Percentiles rank a stretch among this genome's conserved stretches.
Conservation (phyloP, 2,888 invertebrate species). For the Orthosia cruda region DNA sequence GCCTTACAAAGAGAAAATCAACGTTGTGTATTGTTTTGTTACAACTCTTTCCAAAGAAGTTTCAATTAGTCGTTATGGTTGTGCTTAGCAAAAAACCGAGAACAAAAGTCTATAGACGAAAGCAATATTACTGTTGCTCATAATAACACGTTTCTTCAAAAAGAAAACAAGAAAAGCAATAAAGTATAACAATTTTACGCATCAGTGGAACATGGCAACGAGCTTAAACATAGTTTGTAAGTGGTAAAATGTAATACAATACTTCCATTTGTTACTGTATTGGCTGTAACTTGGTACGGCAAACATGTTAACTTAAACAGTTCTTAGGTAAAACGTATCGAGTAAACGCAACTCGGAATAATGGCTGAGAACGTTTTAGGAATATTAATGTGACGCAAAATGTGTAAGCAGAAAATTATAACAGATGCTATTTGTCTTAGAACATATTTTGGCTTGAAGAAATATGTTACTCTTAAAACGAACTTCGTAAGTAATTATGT, state of each 20-base stretch:
- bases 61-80: conserved; percentile 11
- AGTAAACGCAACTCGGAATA: conserved; percentile 80
- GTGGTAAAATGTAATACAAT: conserved; percentile 83
- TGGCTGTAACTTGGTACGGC: conserved; percentile 78
- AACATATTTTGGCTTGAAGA: conserved; percentile 44
- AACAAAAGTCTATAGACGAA: conserved; percentile 48
- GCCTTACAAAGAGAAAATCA: conserved; percentile 12
- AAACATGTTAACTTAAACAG: conserved; percentile 77
- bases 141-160: conserved; percentile 68
- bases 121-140: conserved; percentile 61
- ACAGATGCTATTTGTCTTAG: conserved; percentile 70
- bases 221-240: conserved; percentile 76
- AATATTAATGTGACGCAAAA: conserved; percentile 81
- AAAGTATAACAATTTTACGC: conserved; percentile 77
- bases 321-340: conserved; percentile 71
- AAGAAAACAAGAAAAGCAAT: conserved; percentile 70
- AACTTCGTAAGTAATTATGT: conserved; percentile 48
- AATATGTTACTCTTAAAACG: conserved; percentile 48
- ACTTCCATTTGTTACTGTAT: conserved; percentile 82
- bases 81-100: conserved; percentile 30
- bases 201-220: conserved; percentile 77
- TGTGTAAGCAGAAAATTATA: conserved; percentile 76
- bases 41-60: conserved; percentile 37
- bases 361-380: conserved; percentile 80
- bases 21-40: background rate